phyloP scores from a whole-genome alignment of 2,797 vertebrate genomes.

The Muraenolepis orangiensis region DNA sequence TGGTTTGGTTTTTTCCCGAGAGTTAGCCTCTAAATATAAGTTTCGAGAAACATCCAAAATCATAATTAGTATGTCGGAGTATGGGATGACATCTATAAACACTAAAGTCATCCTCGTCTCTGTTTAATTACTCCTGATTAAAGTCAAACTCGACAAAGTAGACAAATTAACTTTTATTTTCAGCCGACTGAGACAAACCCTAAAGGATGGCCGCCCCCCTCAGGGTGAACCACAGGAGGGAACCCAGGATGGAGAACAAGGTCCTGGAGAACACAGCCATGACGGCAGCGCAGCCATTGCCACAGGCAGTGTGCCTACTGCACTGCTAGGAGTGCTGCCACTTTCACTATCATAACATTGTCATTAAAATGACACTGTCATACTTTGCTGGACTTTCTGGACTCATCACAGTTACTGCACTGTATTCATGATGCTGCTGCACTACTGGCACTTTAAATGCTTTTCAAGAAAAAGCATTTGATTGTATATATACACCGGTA shows the following conservation, averaged over 20 bases:
- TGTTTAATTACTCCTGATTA: neutral
- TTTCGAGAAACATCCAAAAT: conserved; percentile 44
- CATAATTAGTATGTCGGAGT: conserved; percentile 62
- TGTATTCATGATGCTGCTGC: too few species aligned
- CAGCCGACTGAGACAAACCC: neutral
- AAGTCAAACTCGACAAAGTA: too few species aligned
- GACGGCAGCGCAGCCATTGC: too few species aligned
- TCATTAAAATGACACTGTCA: too few species aligned
- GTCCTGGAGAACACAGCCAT: neutral
- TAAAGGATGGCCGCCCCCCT: too few species aligned
- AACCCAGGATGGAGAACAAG: neutral
- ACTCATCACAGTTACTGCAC: too few species aligned
- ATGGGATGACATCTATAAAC: conserved; percentile 16
- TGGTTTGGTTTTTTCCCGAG: conserved; percentile 43
- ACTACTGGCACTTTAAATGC: too few species aligned
- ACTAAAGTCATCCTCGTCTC: neutral
- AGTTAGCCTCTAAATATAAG: conserved; percentile 58
- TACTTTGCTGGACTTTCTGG: too few species aligned
- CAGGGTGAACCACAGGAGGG: neutral
- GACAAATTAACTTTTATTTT: neutral
- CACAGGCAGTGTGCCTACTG: too few species aligned
- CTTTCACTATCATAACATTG: neutral
- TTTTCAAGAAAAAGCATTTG: too few species aligned
- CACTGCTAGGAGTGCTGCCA: too few species aligned
- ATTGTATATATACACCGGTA: too few species aligned